Conservation (phyloP, 2,113 vertebrate species). For the Notechis scutatus region DNA sequence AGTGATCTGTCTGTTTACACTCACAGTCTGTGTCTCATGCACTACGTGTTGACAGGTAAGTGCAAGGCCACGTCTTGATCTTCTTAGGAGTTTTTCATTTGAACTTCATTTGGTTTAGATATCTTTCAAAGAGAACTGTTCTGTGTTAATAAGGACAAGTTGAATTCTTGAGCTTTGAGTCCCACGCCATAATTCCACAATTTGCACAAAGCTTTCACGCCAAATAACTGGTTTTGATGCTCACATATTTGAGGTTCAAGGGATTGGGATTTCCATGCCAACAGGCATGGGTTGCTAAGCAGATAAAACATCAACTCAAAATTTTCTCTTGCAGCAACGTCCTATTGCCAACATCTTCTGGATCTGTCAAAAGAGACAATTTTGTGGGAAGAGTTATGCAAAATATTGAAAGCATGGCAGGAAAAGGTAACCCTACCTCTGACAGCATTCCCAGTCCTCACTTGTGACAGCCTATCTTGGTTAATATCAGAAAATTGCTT, state of each 20-base stretch:
- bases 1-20: background rate
- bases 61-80: background rate
- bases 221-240: background rate
- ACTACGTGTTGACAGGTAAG: background rate
- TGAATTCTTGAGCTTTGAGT: background rate
- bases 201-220: background rate
- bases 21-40: background rate
- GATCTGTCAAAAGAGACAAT: background rate
- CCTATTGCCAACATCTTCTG: background rate
- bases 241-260: background rate
- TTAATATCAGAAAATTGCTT: constrained; percentile 32
- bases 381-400: background rate
- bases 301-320: background rate
- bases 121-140: background rate
- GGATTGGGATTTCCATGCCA: background rate
- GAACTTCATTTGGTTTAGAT: background rate
- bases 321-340: background rate
- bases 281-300: background rate
- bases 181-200: background rate
- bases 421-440: constrained; percentile 32
- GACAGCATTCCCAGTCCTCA: background rate
- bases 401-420: background rate
- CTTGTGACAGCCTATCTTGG: background rate
- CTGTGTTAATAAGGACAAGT: background rate
- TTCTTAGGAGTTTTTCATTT: background rate